phyloP scores from a whole-genome alignment of 1,140 invertebrate genomes.

The Penaeus indicus region DNA sequence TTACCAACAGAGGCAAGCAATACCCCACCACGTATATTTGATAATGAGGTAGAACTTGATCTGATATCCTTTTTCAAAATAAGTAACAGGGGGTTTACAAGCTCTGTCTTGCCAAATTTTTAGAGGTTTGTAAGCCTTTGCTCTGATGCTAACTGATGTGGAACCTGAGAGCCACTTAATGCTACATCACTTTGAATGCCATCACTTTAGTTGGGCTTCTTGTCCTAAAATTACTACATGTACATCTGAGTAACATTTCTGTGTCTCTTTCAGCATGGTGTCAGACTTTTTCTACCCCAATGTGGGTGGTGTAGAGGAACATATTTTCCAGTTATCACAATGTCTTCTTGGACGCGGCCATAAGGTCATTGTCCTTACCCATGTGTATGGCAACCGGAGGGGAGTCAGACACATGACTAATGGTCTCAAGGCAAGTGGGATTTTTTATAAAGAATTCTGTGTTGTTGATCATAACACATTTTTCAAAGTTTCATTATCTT shows the following conservation, averaged over 20 bases:
- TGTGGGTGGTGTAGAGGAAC: conserved; percentile 98
- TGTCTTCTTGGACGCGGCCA: conserved; percentile 91
- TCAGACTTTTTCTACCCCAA: conserved; percentile 99
- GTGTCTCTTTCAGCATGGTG: conserved; percentile 81
- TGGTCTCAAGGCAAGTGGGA: conserved; percentile 86
- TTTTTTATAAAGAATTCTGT: conserved; percentile 43
- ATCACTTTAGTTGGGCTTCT: background rate
- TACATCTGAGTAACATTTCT: background rate
- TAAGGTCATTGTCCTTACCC: conserved; percentile 96
- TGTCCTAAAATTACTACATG: background rate
- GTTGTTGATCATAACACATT: background rate
- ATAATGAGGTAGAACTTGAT: background rate
- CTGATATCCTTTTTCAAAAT: background rate
- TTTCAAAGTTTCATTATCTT: no score
- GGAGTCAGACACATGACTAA: conserved; percentile 93
- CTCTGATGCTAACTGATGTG: no score
- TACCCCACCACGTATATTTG: background rate
- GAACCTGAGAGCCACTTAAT: no score
- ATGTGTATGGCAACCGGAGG: conserved; percentile 88
- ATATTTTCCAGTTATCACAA: conserved; percentile 97
- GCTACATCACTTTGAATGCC: no score
- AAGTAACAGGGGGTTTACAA: no score
- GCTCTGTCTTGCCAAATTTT: no score
- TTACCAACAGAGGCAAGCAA: conserved; percentile 8
- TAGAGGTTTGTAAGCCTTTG: no score